These are phyloP conservation scores for Toxotes chatareus DNA, from an alignment of 2,113 vertebrate genomes.

Conservation along the genomic window DNA sequence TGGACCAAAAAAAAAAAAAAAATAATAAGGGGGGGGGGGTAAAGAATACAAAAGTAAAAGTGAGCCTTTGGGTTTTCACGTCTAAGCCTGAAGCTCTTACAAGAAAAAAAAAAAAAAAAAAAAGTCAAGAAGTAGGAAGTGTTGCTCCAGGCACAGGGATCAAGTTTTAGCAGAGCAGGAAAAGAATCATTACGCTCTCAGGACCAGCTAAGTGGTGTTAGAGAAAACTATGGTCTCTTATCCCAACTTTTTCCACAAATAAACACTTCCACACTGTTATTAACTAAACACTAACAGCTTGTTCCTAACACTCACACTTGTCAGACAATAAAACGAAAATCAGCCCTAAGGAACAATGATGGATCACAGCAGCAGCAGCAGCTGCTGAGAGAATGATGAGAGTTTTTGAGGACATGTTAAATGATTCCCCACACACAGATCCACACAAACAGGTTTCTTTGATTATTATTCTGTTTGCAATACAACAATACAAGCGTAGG, in stretches of 20 bases:
- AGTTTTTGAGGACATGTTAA: no score
- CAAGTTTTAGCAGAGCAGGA: slow-evolving; percentile 75
- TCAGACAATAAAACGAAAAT: neutral
- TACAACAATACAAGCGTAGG: no score
- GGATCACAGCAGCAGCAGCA: no score
- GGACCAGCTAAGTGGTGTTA: slow-evolving; percentile 33
- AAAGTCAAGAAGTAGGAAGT: slow-evolving; percentile 47
- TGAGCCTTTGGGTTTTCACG: slow-evolving; percentile 55
- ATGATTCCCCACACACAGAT: no score
- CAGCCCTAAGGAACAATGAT: neutral
- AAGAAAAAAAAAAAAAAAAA: slow-evolving; percentile 4
- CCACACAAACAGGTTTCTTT: no score
- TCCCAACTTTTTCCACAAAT: slow-evolving; percentile 49
- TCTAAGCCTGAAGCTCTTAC: slow-evolving; percentile 32
- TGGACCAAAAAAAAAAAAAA: neutral
- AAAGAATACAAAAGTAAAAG: slow-evolving; percentile 37
- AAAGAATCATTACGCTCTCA: slow-evolving; percentile 72
- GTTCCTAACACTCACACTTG: neutral
- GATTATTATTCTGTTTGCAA: no score
- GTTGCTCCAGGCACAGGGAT: slow-evolving; percentile 70
- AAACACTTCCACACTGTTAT: slow-evolving; percentile 61
- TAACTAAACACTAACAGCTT: slow-evolving; percentile 25
- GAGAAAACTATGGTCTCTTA: slow-evolving; percentile 27
- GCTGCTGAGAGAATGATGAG: no score
- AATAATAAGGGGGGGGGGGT: no score